phyloP scores from a whole-genome alignment of 1,140 invertebrate genomes.

The Drosophila nasuta region DNA sequence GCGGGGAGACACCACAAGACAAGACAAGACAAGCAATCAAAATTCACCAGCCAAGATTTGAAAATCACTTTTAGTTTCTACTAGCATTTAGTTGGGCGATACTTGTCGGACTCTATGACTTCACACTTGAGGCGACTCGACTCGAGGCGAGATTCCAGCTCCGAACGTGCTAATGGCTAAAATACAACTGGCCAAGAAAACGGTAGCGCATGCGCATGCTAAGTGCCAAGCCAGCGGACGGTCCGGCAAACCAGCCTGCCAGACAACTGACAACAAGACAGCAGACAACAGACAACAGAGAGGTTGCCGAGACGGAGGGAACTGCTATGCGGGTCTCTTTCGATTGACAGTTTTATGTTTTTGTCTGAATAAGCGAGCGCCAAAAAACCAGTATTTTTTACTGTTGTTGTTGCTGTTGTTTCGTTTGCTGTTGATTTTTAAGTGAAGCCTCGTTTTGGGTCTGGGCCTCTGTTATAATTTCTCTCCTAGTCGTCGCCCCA shows the following conservation, averaged over 20 bases:
- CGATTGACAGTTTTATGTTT: slow-evolving; percentile 49
- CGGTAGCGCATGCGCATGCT: slow-evolving; percentile 78
- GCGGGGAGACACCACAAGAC: slow-evolving; percentile 33
- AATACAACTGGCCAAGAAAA: slow-evolving; percentile 82
- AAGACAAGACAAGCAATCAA: slow-evolving; percentile 4
- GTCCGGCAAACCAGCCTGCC: slow-evolving; percentile 17
- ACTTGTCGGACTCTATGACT: slow-evolving; percentile 28
- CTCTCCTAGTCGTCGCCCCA: slow-evolving; percentile 52
- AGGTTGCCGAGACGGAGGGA: background rate
- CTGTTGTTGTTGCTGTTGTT: slow-evolving; percentile 4
- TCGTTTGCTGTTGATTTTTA: slow-evolving; percentile 14
- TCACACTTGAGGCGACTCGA: slow-evolving; percentile 60
- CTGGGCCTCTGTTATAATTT: slow-evolving; percentile 67
- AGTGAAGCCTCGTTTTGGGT: slow-evolving; percentile 39
- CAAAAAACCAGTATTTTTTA: slow-evolving; percentile 48
- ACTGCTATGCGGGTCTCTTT: background rate
- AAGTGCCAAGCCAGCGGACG: slow-evolving; percentile 48
- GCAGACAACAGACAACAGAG: slow-evolving; percentile 20
- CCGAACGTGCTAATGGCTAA: slow-evolving; percentile 84
- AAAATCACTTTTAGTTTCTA: slow-evolving; percentile 68
- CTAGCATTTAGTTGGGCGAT: slow-evolving; percentile 10
- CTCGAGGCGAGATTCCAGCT: slow-evolving; percentile 64
- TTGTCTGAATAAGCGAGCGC: slow-evolving; percentile 25
- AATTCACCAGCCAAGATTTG: slow-evolving; percentile 31
- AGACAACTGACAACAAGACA: slow-evolving; percentile 23